Evolutionary conservation across 2,888 invertebrate species (phyloP).

Genomic region (Pterobdella sp.): DNA sequence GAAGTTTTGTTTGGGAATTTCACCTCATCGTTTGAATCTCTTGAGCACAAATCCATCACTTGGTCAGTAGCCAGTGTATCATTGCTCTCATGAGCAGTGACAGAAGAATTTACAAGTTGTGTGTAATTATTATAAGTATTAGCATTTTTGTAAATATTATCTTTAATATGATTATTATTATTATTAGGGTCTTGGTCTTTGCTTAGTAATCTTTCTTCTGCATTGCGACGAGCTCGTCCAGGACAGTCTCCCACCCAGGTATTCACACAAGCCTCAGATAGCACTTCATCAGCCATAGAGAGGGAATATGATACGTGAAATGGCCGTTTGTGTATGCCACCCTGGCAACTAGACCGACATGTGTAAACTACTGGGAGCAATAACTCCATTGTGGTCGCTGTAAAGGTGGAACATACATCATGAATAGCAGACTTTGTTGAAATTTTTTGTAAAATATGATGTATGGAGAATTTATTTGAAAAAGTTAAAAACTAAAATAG

Average conservation of each 20-base stretch:
- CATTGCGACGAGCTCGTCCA: slow-evolving; percentile 2
- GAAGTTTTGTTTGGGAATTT: too few relatives aligned
- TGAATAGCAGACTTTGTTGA: too few relatives aligned
- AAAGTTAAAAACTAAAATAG: too few relatives aligned
- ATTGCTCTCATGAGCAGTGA: neutral
- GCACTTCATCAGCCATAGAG: neutral
- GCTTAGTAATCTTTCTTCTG: neutral
- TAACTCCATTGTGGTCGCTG: neutral
- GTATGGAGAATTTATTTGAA: too few relatives aligned
- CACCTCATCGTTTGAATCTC: too few relatives aligned
- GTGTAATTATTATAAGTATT: neutral
- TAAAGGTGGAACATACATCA: neutral
- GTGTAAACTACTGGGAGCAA: slow-evolving; percentile 10
- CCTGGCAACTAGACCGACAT: slow-evolving; percentile 18
- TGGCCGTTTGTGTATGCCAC: slow-evolving; percentile 20
- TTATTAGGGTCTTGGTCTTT: neutral
- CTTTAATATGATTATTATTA: neutral
- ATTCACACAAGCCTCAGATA: neutral
- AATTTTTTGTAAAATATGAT: too few relatives aligned
- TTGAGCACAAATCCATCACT: neutral
- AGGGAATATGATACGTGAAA: slow-evolving; percentile 9
- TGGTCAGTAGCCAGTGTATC: neutral
- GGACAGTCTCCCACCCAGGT: slow-evolving; percentile 8
- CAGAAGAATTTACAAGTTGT: neutral
- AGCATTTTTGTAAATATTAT: neutral